Conservation (phyloP, 2,113 vertebrate species). For the Pygoscelis antarcticus region DNA sequence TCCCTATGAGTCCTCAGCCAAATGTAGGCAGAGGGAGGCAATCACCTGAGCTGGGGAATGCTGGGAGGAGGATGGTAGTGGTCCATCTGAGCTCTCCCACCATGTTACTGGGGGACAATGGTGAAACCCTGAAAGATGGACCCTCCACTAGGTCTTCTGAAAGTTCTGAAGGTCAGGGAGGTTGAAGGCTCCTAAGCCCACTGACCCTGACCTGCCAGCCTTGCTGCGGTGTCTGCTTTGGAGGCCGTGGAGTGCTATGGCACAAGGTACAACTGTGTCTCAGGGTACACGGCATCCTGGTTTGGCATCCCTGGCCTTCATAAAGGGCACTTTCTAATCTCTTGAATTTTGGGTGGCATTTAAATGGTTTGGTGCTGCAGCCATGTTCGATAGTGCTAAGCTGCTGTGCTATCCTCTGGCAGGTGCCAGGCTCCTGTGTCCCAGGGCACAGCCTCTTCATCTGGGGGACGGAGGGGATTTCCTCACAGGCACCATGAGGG, state of each 20-base stretch:
- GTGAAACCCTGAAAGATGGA: background rate
- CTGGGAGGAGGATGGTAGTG: background rate
- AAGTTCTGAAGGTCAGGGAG: background rate
- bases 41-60: background rate
- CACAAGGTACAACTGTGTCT: background rate
- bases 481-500: background rate
- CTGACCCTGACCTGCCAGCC: background rate
- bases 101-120: background rate
- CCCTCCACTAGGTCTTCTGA: background rate
- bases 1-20: background rate
- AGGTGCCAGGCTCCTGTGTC: too few relatives aligned
- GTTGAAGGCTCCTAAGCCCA: background rate
- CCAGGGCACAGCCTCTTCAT: background rate
- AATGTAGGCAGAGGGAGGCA: background rate
- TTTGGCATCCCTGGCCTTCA: background rate
- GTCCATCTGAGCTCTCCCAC: background rate
- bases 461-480: background rate
- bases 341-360: background rate
- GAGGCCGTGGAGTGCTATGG: background rate
- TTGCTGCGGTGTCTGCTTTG: accelerated
- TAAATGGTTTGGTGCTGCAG: background rate
- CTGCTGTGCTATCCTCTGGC: background rate
- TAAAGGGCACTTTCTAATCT: background rate
- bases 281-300: background rate
- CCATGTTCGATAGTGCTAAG: accelerated